Conservation (phyloP, 1,140 invertebrate species). For the Drosophila mojavensis region DNA sequence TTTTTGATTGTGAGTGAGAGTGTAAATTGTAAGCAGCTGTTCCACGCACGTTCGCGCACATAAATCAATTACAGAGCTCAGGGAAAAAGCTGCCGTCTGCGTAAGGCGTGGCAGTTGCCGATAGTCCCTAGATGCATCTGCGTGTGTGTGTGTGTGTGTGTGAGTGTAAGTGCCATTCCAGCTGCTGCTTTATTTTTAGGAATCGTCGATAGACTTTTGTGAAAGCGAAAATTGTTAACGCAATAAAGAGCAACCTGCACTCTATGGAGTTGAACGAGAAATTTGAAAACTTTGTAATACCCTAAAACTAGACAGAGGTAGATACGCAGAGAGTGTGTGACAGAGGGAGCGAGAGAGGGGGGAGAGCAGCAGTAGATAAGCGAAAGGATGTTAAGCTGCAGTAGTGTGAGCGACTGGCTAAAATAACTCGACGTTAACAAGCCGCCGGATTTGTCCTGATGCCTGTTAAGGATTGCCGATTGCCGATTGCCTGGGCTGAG, state of each 20-base stretch:
- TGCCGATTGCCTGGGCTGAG: not conserved
- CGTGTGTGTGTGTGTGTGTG: slow-evolving; percentile 12
- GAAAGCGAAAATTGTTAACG: slow-evolving; percentile 75
- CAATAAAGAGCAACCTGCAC: slow-evolving; percentile 77
- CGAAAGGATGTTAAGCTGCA: no score
- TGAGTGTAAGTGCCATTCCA: not conserved
- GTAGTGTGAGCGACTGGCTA: slow-evolving; percentile 17
- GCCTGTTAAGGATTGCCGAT: not conserved
- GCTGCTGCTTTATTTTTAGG: not conserved
- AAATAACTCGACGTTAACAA: slow-evolving; percentile 46
- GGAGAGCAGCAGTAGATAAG: not conserved
- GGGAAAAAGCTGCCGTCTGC: slow-evolving; percentile 35
- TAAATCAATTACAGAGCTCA: slow-evolving; percentile 78
- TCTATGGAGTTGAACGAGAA: slow-evolving; percentile 57
- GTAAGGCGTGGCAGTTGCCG: slow-evolving; percentile 48
- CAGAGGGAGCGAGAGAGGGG: not conserved
- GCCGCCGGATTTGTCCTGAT: slow-evolving; percentile 50
- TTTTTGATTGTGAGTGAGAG: slow-evolving; percentile 11
- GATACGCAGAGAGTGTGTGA: not conserved
- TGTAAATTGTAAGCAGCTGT: slow-evolving; percentile 71
- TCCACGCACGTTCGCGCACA: slow-evolving; percentile 74
- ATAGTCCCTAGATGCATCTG: slow-evolving; percentile 28
- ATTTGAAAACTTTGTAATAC: slow-evolving; percentile 81
- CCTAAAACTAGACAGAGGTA: slow-evolving; percentile 23
- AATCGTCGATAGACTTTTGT: slow-evolving; percentile 63